phyloP scores from a whole-genome alignment of 2,113 vertebrate genomes.

The Chaetura pelagica region DNA sequence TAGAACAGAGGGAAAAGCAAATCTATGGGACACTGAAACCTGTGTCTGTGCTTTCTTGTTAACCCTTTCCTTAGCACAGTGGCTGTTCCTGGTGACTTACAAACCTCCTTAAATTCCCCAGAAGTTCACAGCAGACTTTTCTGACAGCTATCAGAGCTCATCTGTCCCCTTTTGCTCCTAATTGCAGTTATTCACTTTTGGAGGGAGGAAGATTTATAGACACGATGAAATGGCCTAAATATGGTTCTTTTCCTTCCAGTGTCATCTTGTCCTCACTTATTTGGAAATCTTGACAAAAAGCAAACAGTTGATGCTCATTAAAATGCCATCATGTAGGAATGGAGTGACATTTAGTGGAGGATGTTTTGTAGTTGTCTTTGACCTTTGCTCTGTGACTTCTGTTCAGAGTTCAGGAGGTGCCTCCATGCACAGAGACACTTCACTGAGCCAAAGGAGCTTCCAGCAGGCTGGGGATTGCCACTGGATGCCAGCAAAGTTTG shows the following conservation, averaged over 20 bases:
- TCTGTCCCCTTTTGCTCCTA: neutral
- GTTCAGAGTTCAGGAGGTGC: neutral
- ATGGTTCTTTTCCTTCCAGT: neutral
- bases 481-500: neutral
- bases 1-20: neutral
- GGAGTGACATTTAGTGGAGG: neutral
- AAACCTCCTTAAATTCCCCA: neutral
- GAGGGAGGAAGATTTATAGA: neutral
- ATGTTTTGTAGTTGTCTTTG: neutral
- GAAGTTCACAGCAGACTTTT: neutral
- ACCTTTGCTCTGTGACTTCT: neutral
- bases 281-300: conserved; percentile 3
- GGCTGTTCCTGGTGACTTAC: neutral
- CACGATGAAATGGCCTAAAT: neutral
- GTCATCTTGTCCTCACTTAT: conserved; percentile 1
- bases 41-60: neutral
- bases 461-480: neutral
- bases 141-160: neutral
- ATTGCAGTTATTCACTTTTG: conserved; percentile 39
- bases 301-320: conserved; percentile 35
- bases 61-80: neutral
- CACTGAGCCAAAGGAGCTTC: neutral
- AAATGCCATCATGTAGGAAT: conserved; percentile 14
- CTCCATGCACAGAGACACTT: neutral
- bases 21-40: neutral